Percentiles rank a stretch among this genome's conserved stretches.
Evolutionary conservation across 2,797 vertebrate genomes (phyloP).

Genomic region (Triplophysa yarkandensis): DNA sequence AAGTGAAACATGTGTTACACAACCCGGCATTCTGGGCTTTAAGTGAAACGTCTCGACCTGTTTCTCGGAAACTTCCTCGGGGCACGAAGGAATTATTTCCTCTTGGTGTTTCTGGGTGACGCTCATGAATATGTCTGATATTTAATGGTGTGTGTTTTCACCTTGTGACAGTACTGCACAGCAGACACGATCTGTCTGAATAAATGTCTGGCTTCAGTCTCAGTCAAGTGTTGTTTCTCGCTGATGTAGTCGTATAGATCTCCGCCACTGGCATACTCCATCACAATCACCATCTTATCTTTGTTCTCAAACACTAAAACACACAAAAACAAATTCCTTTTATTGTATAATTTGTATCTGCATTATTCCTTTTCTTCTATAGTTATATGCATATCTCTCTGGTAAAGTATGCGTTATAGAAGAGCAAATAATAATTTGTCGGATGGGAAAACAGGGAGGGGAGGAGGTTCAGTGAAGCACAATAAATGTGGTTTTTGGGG

Average conservation of each 20-base stretch:
- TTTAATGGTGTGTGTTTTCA: conserved; percentile 58
- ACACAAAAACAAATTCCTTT: background rate
- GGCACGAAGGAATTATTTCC: background rate
- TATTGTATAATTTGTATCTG: too few species aligned
- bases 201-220: conserved; percentile 86
- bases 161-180: conserved; percentile 92
- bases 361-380: too few species aligned
- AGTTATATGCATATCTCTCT: too few species aligned
- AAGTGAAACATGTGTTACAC: conserved; percentile 64
- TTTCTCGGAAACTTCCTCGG: background rate
- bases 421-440: too few species aligned
- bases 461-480: background rate
- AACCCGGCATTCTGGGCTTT: conserved; percentile 35
- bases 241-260: conserved; percentile 95
- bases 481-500: background rate
- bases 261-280: conserved; percentile 93
- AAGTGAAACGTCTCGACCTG: background rate
- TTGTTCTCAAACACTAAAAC: conserved; percentile 93
- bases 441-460: too few species aligned
- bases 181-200: conserved; percentile 95
- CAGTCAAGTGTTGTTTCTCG: conserved; percentile 81
- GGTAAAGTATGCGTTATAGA: too few species aligned
- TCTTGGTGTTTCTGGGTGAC: too few species aligned
- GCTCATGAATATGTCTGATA: background rate
- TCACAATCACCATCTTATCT: conserved; percentile 97